phyloP scores from a whole-genome alignment of 1,140 invertebrate genomes.

The Stegodyphus mimosarum region DNA sequence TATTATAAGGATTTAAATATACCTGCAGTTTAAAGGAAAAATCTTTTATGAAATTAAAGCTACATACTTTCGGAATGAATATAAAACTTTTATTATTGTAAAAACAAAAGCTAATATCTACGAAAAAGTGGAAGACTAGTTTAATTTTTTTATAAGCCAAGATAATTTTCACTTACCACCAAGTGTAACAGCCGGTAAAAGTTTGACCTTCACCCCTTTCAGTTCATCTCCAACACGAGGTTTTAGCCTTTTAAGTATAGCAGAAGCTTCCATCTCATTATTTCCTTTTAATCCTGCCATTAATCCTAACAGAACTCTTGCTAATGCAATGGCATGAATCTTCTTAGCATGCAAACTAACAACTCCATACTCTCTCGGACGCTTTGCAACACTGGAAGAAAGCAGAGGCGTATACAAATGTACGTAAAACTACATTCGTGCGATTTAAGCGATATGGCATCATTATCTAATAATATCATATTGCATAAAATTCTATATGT shows the following conservation, averaged over 20 bases:
- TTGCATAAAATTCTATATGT: too few relatives aligned
- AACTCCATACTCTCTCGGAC: constrained; percentile 32
- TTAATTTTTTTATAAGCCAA: not conserved
- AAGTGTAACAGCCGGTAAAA: constrained; percentile 17
- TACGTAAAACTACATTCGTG: not conserved
- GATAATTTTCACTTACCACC: constrained; percentile 11
- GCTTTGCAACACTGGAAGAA: constrained; percentile 5
- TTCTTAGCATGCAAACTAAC: constrained; percentile 19
- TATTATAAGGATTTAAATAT: too few relatives aligned
- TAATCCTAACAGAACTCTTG: constrained; percentile 31
- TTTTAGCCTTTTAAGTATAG: not conserved
- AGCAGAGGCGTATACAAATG: not conserved
- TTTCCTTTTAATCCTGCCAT: constrained; percentile 11
- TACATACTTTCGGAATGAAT: too few relatives aligned
- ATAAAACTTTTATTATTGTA: too few relatives aligned
- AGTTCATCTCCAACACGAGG: not conserved
- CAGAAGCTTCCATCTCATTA: constrained; percentile 3
- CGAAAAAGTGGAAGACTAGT: too few relatives aligned
- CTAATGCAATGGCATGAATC: constrained; percentile 33
- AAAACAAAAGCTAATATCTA: too few relatives aligned
- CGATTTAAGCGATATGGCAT: too few relatives aligned
- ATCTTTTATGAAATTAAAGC: too few relatives aligned
- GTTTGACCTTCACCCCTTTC: not conserved
- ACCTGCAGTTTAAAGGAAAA: too few relatives aligned
- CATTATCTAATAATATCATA: too few relatives aligned